A percentile compares a stretch with the other conserved stretches of the same genome.
Conservation (phyloP, 2,888 invertebrate genomes). For the Gastrophysa polygoni region DNA sequence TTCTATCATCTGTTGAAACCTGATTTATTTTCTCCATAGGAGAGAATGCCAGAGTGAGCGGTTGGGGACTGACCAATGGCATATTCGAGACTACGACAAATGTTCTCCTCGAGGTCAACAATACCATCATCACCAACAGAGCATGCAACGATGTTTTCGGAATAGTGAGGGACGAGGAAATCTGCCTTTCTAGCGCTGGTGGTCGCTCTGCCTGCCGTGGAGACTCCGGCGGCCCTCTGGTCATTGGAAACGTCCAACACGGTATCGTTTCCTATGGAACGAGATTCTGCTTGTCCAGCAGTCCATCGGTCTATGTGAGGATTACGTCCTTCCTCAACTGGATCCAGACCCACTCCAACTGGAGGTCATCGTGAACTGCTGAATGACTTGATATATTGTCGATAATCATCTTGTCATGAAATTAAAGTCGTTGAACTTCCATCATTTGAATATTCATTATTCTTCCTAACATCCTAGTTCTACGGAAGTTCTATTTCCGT, state of each 20-base stretch:
- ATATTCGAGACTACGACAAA: conserved; percentile 13
- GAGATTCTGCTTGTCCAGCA: conserved; percentile 21
- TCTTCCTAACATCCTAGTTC: too few species aligned
- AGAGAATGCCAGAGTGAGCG: conserved; percentile 29
- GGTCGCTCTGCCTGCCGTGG: conserved; percentile 30
- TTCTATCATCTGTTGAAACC: too few species aligned
- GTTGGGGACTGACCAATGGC: conserved; percentile 36
- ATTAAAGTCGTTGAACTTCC: too few species aligned
- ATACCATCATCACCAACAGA: conserved; percentile 26
- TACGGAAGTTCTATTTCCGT: too few species aligned
- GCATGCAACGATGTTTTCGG: conserved; percentile 22
- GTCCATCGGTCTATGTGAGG: conserved; percentile 29
- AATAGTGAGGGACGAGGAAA: conserved; percentile 12
- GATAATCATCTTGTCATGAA: too few species aligned
- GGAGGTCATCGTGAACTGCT: not conserved
- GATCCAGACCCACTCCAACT: conserved; percentile 19
- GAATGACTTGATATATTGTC: too few species aligned
- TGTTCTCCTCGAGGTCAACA: conserved; percentile 27
- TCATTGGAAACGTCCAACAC: conserved; percentile 23
- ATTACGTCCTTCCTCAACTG: conserved; percentile 29
- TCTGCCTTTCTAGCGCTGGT: conserved; percentile 29
- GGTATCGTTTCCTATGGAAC: conserved; percentile 34
- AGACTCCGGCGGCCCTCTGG: conserved; percentile 37
- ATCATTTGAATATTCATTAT: too few species aligned
- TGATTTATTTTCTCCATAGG: conserved; percentile 6